Base-by-base conservation (phyloP, 2,797 vertebrate genomes). In the Pempheris klunzingeri region DNA sequence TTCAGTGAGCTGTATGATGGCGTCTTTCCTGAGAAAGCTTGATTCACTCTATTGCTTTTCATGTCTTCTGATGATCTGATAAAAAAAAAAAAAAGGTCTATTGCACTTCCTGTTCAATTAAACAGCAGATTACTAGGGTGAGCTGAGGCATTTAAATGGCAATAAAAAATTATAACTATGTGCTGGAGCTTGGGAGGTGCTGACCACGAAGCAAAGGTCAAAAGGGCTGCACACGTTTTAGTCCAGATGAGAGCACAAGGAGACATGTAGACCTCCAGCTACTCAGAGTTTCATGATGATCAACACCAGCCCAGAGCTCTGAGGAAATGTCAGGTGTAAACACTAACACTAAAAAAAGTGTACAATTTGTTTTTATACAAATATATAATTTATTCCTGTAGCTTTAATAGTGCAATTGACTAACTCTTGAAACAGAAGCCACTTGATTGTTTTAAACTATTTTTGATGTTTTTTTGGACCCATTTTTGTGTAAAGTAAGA, bases 41-140 rank as follows among this genome's bases (percentile, higher is more conserved):
- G 9, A 30, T 15, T 63, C 13, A 38, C 7, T n/a, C 38, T 4
- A 24, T 5, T 50, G 26, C 13, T 49, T 43, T 55, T 49, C 32
- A 39, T 12, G 58, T 66, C 24, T 46, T 55, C 32, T 53, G 24
- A 54, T 52, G 15, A 22, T 66, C 41, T 22, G 3, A 57, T 38
- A 41, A 50, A 50, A 20, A 0, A n/a, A n/a, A n/a, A n/a, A n/a
- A n/a, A n/a, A n/a, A n/a, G n/a, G 4, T 63, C 28, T 43, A 26
- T 77, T 64, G 63, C 15, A 28, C 47, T 65, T 22, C n/a, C 11
- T 17, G 26, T 41, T 63, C 34, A 14, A 34, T 44, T 50, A 71
- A 71, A 59, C n/a, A n/a, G 17, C 8, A 15, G 26, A 44, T 39
- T 10, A 62, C 58, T 63, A 57, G 28, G 11, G 2, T n/a, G 60